Evolutionary conservation across 2,113 vertebrate genomes (phyloP).

Genomic region (Hemiscyllium ocellatum): DNA sequence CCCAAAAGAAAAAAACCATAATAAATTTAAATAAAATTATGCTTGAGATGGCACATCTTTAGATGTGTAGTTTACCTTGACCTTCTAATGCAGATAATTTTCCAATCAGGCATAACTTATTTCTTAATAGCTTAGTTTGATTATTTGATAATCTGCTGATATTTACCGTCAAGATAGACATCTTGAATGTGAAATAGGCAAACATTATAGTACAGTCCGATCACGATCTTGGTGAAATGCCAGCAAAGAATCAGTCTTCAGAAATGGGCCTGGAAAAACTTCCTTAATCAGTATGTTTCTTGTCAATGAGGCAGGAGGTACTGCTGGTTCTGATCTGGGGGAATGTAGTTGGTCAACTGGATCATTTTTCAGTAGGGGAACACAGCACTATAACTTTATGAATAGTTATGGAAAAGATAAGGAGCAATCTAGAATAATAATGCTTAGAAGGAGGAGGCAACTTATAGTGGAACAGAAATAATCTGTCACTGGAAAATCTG

Average conservation of each 20-base stretch:
- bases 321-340: too few species aligned
- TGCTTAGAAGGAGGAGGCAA: too few species aligned
- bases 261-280: background rate
- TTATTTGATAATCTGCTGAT: background rate
- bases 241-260: background rate
- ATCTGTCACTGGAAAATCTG: too few species aligned
- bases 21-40: background rate
- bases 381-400: too few species aligned
- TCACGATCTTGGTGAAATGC: background rate
- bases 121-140: background rate
- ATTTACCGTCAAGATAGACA: background rate
- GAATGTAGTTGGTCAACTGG: too few species aligned
- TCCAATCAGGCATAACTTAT: background rate
- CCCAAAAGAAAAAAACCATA: background rate
- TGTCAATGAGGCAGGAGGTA: too few species aligned
- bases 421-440: too few species aligned
- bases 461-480: too few species aligned
- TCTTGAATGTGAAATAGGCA: background rate
- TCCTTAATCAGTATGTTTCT: too few species aligned
- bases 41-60: background rate
- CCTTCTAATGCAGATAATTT: background rate
- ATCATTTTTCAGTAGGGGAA: too few species aligned
- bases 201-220: background rate
- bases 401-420: too few species aligned
- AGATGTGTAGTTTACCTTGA: background rate